Conservation (phyloP, 2,113 vertebrate species). For the Paralichthys olivaceus region DNA sequence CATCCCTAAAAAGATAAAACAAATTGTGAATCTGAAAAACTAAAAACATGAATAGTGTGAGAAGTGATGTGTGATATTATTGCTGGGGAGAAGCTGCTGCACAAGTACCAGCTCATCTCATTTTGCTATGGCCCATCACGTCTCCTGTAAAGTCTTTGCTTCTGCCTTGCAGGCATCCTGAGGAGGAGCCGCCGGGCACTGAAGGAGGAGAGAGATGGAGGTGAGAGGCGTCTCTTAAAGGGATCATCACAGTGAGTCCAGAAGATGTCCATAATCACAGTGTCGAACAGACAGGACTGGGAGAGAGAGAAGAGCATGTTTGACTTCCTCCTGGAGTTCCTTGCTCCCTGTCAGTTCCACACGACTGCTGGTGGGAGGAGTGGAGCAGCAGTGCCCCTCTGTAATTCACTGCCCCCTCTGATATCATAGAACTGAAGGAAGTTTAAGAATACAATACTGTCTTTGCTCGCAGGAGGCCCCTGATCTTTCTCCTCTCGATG, state of each 20-base stretch:
- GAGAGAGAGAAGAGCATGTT: slow-evolving; percentile 44
- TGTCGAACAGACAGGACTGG: slow-evolving; percentile 69
- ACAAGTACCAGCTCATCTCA: slow-evolving; percentile 57
- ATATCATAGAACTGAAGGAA: slow-evolving; percentile 54
- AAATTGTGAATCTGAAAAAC: slow-evolving; percentile 51
- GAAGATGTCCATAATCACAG: slow-evolving; percentile 83
- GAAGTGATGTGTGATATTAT: slow-evolving; percentile 76
- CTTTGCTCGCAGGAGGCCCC: slow-evolving; percentile 54
- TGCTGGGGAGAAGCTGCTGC: slow-evolving; percentile 77
- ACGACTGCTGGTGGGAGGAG: slow-evolving; percentile 27
- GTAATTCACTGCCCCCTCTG: slow-evolving; percentile 1
- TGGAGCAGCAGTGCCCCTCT: slow-evolving; percentile 2
- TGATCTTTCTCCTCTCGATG: slow-evolving; percentile 32
- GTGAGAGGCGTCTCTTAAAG: slow-evolving; percentile 68
- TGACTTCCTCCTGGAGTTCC: slow-evolving; percentile 52
- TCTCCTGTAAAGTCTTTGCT: slow-evolving; percentile 64
- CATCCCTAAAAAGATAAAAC: slow-evolving; percentile 28
- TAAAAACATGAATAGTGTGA: slow-evolving; percentile 55
- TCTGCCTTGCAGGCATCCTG: slow-evolving; percentile 36
- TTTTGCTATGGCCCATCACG: slow-evolving; percentile 43
- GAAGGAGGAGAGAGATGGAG: slow-evolving; percentile 60
- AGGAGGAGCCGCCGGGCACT: slow-evolving; percentile 81
- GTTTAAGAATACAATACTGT: slow-evolving; percentile 43
- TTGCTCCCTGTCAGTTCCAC: slow-evolving; percentile 34
- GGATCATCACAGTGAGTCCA: slow-evolving; percentile 91